A percentile compares a stretch with the other conserved stretches of the same genome.
phyloP scores from a whole-genome alignment of 1,140 invertebrate genomes.

The Megathymus violae region DNA sequence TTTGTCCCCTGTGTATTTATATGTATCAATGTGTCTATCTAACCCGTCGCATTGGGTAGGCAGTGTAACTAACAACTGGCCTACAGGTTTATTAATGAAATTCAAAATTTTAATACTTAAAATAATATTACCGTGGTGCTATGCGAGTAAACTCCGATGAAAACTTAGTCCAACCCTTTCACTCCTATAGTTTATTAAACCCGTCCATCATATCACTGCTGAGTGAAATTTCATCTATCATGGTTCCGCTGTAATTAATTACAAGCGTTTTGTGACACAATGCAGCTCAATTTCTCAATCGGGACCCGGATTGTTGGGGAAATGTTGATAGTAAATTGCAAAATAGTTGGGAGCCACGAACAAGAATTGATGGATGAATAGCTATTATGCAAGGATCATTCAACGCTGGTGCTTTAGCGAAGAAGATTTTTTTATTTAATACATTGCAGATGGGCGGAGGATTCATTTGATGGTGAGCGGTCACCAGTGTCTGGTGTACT shows the following conservation, averaged over 20 bases:
- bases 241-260: constrained; percentile 44
- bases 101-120: too few relatives aligned
- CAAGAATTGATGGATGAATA: constrained; percentile 11
- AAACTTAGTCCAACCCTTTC: background rate
- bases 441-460: too few relatives aligned
- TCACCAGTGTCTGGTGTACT: too few relatives aligned
- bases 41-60: too few relatives aligned
- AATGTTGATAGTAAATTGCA: constrained; percentile 14
- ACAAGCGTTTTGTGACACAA: constrained; percentile 42
- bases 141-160: background rate
- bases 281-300: constrained; percentile 41
- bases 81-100: too few relatives aligned
- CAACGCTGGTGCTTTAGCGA: background rate
- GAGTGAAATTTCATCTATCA: constrained; percentile 41
- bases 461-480: too few relatives aligned
- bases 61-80: too few relatives aligned
- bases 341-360: constrained; percentile 7
- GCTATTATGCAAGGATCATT: background rate
- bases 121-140: too few relatives aligned
- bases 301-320: background rate
- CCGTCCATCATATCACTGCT: constrained; percentile 23
- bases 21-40: too few relatives aligned
- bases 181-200: constrained; percentile 15
- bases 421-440: background rate
- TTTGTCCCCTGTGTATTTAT: too few relatives aligned